Evolutionary conservation across 2,113 vertebrate species (phyloP).

Genomic region (Myiopsitta monachus): DNA sequence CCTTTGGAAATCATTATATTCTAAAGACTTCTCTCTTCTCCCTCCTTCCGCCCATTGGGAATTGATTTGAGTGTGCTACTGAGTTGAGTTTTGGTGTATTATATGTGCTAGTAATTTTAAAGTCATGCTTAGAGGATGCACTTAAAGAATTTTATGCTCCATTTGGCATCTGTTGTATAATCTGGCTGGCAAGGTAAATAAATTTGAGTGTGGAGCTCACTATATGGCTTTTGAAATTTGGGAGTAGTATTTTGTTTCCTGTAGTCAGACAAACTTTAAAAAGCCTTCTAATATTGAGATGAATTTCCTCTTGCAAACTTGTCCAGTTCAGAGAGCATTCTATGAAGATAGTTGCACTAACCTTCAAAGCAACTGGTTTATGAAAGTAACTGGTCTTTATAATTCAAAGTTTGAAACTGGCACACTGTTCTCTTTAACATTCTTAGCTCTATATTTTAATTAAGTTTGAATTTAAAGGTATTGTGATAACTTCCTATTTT

Average conservation of each 20-base stretch:
- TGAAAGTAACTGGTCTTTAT: background rate
- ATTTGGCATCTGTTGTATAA: background rate
- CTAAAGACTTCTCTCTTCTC: background rate
- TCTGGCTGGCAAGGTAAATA: background rate
- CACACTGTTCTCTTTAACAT: background rate
- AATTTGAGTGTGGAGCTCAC: background rate
- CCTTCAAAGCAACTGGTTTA: background rate
- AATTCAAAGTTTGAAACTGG: background rate
- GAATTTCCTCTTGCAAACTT: background rate
- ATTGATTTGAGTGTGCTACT: background rate
- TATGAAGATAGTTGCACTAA: background rate
- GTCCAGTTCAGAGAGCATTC: background rate
- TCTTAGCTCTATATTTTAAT: background rate
- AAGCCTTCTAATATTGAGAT: background rate
- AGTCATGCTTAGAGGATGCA: background rate
- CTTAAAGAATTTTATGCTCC: background rate
- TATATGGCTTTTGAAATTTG: background rate
- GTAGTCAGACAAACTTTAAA: background rate
- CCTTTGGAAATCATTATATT: background rate
- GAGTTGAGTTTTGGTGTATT: background rate
- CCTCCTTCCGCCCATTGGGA: rapidly evolving
- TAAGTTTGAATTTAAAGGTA: background rate
- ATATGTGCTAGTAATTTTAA: background rate
- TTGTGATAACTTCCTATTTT: slow-evolving; percentile 15
- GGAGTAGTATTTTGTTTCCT: background rate